Base-by-base conservation (phyloP, 2,888 invertebrate genomes). In the Boloria euphrosyne region DNA sequence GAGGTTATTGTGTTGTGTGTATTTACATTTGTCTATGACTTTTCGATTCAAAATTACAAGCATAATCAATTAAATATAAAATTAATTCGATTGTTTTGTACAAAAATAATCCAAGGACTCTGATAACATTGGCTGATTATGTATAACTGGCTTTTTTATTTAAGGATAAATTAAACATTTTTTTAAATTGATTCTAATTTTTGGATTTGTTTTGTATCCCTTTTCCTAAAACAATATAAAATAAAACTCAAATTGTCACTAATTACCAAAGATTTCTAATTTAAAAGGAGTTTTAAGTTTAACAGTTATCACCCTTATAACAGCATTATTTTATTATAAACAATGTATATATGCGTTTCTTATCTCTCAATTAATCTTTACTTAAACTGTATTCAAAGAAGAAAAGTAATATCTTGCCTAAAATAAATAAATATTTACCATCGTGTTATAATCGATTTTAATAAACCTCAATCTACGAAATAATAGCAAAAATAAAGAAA, bases 171-270 rank as follows among this genome's bases (percentile, higher is more conserved):
- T 16, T 27, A 13, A 38, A 18, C 47, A 59, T 18, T 13, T 38
- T 17, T 0, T n/a, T 14, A 31, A 38, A 4, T 14, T 1, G 4
- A 47, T 16, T 47, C 6, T 47, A n/a, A 47, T 57, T n/a, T 2
- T 22, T 27, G 0, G 13, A 38, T 38, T 49, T 49, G 13, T 50
- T n/a, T 59, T 59, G 10, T 17, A 38, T 14, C 17, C 38, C 59
- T 13, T 49, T 6, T 38, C 18, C 18, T 38, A 4, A 17, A 58
- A 16, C 2, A 49, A 16, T 2, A 13, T 22, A 50, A 50, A 14
- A 53, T 7, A n/a, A 49, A 47, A 31, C 13, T 6, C 17, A 31
- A 18, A 31, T 47, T 59, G 59, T 59, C 31, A 59, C 59, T 59
- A 59, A 59, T 59, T 31, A 31, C 16, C 4, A 50, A 50, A 7